Conservation (phyloP, 2,888 invertebrate species). For the Caenorhabditis angaria region DNA sequence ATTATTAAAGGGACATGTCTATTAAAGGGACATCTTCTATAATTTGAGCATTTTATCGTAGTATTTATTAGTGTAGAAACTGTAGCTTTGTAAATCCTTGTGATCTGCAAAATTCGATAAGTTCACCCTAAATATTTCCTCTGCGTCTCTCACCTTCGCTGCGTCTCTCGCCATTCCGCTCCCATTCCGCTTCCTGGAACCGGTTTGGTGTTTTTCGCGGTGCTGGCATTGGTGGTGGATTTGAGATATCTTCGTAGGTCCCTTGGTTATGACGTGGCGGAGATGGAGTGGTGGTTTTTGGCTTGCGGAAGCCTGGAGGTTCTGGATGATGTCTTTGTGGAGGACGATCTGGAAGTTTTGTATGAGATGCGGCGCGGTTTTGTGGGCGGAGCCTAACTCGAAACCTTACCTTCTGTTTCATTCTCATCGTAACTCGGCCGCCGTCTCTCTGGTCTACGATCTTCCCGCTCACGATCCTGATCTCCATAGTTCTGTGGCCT, state of each 20-base stretch:
- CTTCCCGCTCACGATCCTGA: no score
- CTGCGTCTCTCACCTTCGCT: neutral
- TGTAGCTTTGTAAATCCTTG: no score
- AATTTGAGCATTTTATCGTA: slow-evolving; percentile 25
- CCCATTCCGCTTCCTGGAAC: neutral
- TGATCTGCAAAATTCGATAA: no score
- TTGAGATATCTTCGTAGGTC: slow-evolving; percentile 21
- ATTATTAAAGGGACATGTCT: neutral
- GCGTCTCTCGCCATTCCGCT: no score
- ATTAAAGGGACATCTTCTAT: neutral
- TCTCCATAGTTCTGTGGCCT: no score
- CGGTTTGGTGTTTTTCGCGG: neutral
- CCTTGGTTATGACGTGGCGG: slow-evolving; percentile 16
- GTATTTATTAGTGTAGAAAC: slow-evolving; percentile 34
- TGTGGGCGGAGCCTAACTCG: no score
- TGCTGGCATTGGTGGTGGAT: neutral
- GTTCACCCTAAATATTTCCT: no score
- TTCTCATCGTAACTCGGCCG: no score
- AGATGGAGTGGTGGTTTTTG: no score
- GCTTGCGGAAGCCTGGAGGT: slow-evolving; percentile 32
- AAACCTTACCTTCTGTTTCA: no score
- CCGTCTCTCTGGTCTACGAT: no score
- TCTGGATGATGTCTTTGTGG: neutral
- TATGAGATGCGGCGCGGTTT: no score
- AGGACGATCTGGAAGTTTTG: neutral